phyloP scores from a whole-genome alignment of 2,113 vertebrate genomes.

The Callithrix jacchus region DNA sequence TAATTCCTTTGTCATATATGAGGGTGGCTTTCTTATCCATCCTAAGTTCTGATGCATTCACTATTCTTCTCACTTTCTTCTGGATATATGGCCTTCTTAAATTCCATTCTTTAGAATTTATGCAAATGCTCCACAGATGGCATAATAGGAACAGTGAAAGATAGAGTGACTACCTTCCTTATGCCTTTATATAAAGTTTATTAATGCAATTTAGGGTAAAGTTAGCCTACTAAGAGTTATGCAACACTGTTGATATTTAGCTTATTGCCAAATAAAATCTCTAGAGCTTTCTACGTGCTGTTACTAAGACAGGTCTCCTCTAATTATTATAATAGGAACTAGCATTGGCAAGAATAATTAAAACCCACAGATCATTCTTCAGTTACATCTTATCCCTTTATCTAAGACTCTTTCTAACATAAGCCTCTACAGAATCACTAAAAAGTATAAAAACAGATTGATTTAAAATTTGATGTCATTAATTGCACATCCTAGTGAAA shows the following conservation, averaged over 20 bases:
- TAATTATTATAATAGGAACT: not conserved
- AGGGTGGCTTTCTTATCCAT: not conserved
- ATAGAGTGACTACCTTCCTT: not conserved
- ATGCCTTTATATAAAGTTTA: not conserved
- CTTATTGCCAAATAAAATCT: not conserved
- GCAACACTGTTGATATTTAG: not conserved
- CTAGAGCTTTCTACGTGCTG: not conserved
- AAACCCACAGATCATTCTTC: constrained; percentile 26
- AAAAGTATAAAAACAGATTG: not conserved
- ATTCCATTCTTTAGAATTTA: not conserved
- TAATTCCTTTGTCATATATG: not conserved
- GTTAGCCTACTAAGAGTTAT: not conserved
- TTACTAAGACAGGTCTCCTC: not conserved
- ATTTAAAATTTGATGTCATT: constrained; percentile 27
- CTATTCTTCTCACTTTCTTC: not conserved
- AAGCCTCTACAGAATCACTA: not conserved
- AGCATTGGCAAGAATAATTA: not conserved
- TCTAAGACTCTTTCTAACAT: not conserved
- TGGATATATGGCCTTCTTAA: not conserved
- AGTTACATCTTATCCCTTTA: not conserved
- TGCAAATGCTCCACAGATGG: not conserved
- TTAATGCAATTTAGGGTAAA: not conserved
- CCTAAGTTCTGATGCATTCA: not conserved
- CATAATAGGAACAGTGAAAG: not conserved
- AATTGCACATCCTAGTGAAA: not conserved